Base-by-base conservation (phyloP, 2,888 invertebrate genomes). In the Elysia crispata region DNA sequence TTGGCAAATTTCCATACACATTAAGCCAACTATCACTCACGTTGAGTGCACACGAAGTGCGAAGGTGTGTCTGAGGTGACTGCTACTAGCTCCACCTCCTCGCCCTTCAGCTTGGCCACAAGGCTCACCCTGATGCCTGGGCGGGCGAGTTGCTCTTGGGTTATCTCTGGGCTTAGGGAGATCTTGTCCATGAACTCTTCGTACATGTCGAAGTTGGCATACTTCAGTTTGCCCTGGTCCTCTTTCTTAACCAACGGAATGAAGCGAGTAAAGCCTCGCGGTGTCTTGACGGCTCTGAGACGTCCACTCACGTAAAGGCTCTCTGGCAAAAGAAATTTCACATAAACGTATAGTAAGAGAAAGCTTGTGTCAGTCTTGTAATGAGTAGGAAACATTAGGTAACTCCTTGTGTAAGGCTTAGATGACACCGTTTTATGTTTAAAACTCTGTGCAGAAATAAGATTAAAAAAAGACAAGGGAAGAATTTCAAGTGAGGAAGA, bases 121-220 rank as follows among this genome's bases (percentile, higher is more conserved):
- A 76, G 75, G 50, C 49, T 41, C n/a, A 49, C 13, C 20, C 6
- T 30, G 15, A 5, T 18, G 28, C 66, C 49, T 18, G 23, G 23
- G 5, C 13, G 11, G n/a, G 41, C n/a, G 20, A 70, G 20, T 13
- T 33, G 49, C 18, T 20, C 70, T 1, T 6, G 1, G 18, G 49
- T 66, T 3, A 66, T 66, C 11, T 23, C 23, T 25, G 66, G 66
- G 30, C 28, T 28, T 3, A 66, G 11, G 6, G 18, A 3, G n/a
- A 75, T 62, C 23, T 75, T 75, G 41, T 62, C 23, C 41, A 33
- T 3, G 23, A 62, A 23, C n/a, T 33, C 20, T 0, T n/a, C 60
- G 20, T n/a, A 11, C n/a, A 28, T 30, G 31, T 69, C 77, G 66
- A 57, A 79, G 77, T 82, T 82, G 41, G 11, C 1, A 66, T 62